Conservation (phyloP, 2,113 vertebrate species). For the Hippocampus comes region DNA sequence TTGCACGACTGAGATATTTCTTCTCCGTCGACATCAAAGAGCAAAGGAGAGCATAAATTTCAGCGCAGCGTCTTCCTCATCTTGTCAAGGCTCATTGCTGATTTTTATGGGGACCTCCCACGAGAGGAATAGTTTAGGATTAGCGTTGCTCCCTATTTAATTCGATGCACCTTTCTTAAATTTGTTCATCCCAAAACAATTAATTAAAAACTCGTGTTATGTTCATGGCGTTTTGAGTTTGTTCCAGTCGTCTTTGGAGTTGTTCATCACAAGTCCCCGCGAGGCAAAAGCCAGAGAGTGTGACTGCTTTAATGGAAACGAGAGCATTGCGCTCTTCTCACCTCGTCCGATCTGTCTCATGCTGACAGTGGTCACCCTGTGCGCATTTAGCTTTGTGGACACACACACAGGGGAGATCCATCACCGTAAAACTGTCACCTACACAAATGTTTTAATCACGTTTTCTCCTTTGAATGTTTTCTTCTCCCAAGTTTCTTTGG, state of each 20-base stretch:
- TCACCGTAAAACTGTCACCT: constrained; percentile 56
- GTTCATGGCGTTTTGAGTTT: constrained; percentile 51
- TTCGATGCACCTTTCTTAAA: constrained; percentile 15
- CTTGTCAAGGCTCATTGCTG: constrained; percentile 19
- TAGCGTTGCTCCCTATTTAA: constrained; percentile 19
- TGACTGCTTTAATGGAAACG: constrained; percentile 34
- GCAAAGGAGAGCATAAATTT: constrained; percentile 22
- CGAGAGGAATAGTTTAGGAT: constrained; percentile 17
- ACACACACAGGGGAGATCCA: constrained; percentile 35
- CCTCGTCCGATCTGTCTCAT: constrained; percentile 44
- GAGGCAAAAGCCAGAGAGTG: constrained; percentile 19
- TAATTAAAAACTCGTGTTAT: constrained; percentile 46
- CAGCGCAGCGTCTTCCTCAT: constrained; percentile 26
- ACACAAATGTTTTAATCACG: constrained; percentile 33
- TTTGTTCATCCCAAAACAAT: constrained; percentile 12
- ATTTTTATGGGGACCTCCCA: constrained; percentile 28
- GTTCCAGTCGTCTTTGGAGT: constrained; percentile 39
- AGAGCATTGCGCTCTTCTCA: constrained; percentile 36
- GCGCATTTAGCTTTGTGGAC: constrained; percentile 50
- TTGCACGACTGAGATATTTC: constrained; percentile 23
- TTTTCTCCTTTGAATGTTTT: constrained; percentile 21
- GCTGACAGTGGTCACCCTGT: constrained; percentile 20
- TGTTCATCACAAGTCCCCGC: constrained; percentile 40
- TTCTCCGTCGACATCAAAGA: constrained; percentile 24
- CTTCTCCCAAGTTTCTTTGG: constrained; percentile 29